phyloP scores from a whole-genome alignment of 2,888 invertebrate species.

The Spilarctia lutea region DNA sequence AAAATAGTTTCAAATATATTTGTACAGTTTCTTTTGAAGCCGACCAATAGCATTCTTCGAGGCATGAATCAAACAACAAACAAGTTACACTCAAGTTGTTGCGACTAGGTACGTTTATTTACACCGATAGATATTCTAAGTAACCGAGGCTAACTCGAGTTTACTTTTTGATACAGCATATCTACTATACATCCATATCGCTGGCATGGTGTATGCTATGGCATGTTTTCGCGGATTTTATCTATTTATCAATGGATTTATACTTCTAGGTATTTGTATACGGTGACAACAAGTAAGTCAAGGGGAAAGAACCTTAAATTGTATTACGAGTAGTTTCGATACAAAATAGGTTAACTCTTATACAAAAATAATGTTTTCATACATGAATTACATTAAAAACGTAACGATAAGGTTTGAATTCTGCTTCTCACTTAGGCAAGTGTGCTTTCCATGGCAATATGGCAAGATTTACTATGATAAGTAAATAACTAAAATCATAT shows the following conservation, averaged over 20 bases:
- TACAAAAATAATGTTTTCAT: background rate
- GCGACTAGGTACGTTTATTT: slow-evolving; percentile 44
- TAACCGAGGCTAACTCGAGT: slow-evolving; percentile 68
- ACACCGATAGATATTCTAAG: slow-evolving; percentile 68
- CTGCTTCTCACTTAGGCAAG: background rate
- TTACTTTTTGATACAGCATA: slow-evolving; percentile 74
- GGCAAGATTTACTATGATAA: background rate
- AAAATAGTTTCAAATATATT: slow-evolving; percentile 33
- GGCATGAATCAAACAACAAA: slow-evolving; percentile 55
- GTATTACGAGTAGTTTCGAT: background rate
- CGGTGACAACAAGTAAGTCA: slow-evolving; percentile 21
- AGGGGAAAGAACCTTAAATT: slow-evolving; percentile 24
- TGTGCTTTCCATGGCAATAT: background rate
- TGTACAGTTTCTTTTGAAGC: slow-evolving; percentile 38
- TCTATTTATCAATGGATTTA: slow-evolving; percentile 44
- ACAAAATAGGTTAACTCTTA: background rate
- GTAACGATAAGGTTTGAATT: background rate
- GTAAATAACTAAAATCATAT: background rate
- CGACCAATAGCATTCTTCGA: slow-evolving; percentile 42
- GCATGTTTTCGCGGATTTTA: slow-evolving; percentile 52
- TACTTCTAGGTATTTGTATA: slow-evolving; percentile 36
- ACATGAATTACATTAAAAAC: background rate
- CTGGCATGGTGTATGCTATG: slow-evolving; percentile 45
- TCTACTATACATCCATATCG: slow-evolving; percentile 49
- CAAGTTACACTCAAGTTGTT: slow-evolving; percentile 44